Evolutionary conservation across 1,140 invertebrate genomes (phyloP).

Genomic region (Solen grandis): DNA sequence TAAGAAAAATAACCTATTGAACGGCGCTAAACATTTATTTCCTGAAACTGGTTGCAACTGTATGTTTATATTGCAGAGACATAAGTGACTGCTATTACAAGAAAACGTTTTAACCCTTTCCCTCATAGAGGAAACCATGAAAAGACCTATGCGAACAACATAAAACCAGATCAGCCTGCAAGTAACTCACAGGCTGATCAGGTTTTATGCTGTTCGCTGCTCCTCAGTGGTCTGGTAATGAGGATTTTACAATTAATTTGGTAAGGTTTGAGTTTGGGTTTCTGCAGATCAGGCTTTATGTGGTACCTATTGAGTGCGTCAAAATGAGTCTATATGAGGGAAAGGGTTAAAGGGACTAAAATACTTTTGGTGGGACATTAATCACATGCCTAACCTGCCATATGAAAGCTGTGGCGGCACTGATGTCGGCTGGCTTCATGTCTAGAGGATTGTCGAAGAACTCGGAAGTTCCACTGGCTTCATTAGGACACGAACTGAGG

Average conservation of each 20-base stretch:
- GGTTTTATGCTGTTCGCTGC: background rate
- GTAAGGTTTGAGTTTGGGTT: background rate
- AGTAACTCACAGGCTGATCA: too few species aligned
- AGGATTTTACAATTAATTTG: background rate
- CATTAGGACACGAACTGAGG: slow-evolving; percentile 38
- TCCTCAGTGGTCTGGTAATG: background rate
- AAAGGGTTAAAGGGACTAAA: too few species aligned
- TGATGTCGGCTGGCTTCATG: background rate
- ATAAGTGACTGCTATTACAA: too few species aligned
- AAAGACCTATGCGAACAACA: too few species aligned
- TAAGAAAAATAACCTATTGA: too few species aligned
- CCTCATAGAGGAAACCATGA: too few species aligned
- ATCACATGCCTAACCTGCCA: slow-evolving; percentile 37
- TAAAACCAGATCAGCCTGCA: too few species aligned
- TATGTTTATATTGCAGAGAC: too few species aligned
- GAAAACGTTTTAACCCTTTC: too few species aligned
- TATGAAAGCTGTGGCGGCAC: slow-evolving; percentile 24
- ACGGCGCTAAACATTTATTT: too few species aligned
- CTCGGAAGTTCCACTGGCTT: slow-evolving; percentile 20
- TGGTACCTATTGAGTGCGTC: background rate
- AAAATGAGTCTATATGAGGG: background rate
- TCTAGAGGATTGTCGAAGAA: slow-evolving; percentile 37
- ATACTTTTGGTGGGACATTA: background rate
- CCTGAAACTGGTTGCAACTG: too few species aligned
- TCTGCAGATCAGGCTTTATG: background rate